phyloP scores from a whole-genome alignment of 2,888 invertebrate genomes.

The Euzophera pinguis region DNA sequence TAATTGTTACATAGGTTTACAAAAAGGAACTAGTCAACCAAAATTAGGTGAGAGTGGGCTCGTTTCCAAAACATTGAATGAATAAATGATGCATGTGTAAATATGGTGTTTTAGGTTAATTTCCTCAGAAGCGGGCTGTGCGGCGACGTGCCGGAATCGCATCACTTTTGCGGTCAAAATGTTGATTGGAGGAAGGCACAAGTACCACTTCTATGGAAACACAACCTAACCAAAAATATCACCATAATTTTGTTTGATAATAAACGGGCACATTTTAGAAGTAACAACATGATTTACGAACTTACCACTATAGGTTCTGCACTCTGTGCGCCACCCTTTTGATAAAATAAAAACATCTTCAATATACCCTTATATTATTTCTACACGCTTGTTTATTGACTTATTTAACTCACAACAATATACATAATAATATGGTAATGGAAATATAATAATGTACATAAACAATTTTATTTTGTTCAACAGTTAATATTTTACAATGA shows the following conservation, averaged over 20 bases:
- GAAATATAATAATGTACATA: neutral
- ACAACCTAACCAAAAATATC: neutral
- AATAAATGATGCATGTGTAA: too few species aligned
- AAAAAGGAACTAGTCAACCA: neutral
- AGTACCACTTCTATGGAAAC: too few species aligned
- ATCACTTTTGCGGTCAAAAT: too few species aligned
- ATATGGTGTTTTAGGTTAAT: too few species aligned
- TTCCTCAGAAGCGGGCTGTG: too few species aligned
- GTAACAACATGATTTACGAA: constrained; percentile 52
- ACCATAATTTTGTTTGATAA: constrained; percentile 2
- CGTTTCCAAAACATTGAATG: neutral
- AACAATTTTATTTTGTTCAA: too few species aligned
- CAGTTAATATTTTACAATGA: neutral
- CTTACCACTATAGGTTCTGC: constrained; percentile 98
- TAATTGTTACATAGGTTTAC: neutral
- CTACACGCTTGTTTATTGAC: neutral
- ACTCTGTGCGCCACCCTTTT: constrained; percentile 90
- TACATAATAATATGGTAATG: neutral
- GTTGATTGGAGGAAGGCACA: too few species aligned
- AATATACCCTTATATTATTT: constrained; percentile 27
- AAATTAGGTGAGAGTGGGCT: neutral
- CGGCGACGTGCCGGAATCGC: too few species aligned
- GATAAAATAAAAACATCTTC: constrained; percentile 44
- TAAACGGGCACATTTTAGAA: constrained; percentile 26
- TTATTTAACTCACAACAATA: neutral